Percentiles rank a stretch among this genome's conserved stretches.
These are phyloP conservation scores for Philopedon plagiatum DNA, from an alignment of 2,888 invertebrate species.

Conservation along the genomic window DNA sequence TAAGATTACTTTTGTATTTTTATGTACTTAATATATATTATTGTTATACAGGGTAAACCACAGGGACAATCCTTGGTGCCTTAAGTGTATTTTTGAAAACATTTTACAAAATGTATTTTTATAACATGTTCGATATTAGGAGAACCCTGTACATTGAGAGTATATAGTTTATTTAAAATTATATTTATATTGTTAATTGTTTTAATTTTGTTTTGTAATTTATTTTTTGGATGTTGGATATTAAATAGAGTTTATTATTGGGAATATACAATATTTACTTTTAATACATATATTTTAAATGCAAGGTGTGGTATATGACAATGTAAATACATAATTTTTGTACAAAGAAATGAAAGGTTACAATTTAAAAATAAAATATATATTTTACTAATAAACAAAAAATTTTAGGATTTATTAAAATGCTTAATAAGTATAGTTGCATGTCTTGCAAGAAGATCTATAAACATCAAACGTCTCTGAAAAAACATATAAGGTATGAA, in stretches of 20 bases:
- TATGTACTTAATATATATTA: slow-evolving; percentile 12
- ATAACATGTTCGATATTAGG: not conserved
- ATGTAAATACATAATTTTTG: slow-evolving; percentile 10
- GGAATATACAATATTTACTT: not conserved
- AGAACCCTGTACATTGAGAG: not conserved
- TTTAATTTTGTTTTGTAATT: slow-evolving; percentile 20
- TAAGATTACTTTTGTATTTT: not conserved
- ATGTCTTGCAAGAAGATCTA: slow-evolving; percentile 65
- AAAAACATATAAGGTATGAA: slow-evolving; percentile 65
- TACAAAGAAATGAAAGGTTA: not conserved
- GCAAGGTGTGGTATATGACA: not conserved
- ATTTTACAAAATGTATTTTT: not conserved
- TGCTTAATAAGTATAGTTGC: slow-evolving; percentile 30
- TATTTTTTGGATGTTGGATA: slow-evolving; percentile 28
- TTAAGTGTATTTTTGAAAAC: not conserved
- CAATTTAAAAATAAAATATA: not conserved
- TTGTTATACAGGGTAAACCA: not conserved
- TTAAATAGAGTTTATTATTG: slow-evolving; percentile 7
- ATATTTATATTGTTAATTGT: slow-evolving; percentile 8
- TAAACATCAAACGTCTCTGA: slow-evolving; percentile 81
- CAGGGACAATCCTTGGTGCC: not conserved
- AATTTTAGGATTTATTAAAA: not conserved
- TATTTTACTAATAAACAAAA: slow-evolving; percentile 5
- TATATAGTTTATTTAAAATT: slow-evolving; percentile 14
- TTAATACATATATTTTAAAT: not conserved